Base-by-base conservation (phyloP, 1,140 invertebrate genomes). In the Proctacanthus coquilletti region DNA sequence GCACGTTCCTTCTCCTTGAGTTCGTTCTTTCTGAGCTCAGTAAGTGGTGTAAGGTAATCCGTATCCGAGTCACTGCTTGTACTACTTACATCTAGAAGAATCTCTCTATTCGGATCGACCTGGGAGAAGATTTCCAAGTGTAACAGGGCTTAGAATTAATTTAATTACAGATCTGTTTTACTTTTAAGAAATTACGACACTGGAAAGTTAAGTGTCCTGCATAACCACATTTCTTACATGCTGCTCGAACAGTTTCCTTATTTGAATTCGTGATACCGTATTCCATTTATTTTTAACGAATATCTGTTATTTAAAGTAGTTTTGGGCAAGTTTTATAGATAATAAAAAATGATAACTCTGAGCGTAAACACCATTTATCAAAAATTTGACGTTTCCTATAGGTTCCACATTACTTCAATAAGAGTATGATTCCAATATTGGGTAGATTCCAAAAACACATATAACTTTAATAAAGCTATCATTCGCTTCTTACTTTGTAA, bases 201-300 rank as follows among this genome's bases (percentile, higher is more conserved):
- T 97, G 91, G 63, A 83, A 96, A 11, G 92, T 95, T 47, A 97
- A 69, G 62, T 97, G 93, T 20, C 93, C 93, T 40, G 85, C 78
- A 60, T 92, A 92, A 34, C 88, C 88, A 65, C 88, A 93, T 59
- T 92, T 92, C 58, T 86, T 88, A 58, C 88, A 93, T 0, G 86
- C 84, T 19, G 84, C 75, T 38, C 84, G 63, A 18, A 75, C 62
- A 15, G 68, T 69, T 56, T 83, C 82, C 57, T 82, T 84, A 40
- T 68, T 73, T 49, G 69, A 42, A 64, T 71, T 47, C 62, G 44
- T 47, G 19, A 57, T 35, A n/a, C 48, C 46, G 42, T 58, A 59
- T 39, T 55, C 58, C 56, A 60, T 60, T 23, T n/a, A n/a, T n/a
- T n/a, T n/a, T n/a, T n/a, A n/a, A n/a, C n/a, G n/a, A n/a, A 8